Evolutionary conservation across 2,113 vertebrate genomes (phyloP).

Genomic region (Xenotilapia leptura): DNA sequence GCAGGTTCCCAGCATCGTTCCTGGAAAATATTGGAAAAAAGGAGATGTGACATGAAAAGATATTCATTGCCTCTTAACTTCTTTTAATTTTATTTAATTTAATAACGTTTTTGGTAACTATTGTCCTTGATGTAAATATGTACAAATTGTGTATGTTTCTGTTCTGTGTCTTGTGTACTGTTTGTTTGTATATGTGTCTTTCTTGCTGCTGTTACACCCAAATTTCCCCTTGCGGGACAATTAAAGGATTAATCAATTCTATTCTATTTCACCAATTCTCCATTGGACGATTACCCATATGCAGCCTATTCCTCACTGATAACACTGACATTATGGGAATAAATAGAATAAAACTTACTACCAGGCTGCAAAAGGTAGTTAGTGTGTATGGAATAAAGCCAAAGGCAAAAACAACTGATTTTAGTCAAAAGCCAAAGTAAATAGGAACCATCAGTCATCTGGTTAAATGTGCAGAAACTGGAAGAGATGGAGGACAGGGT

Average conservation of each 20-base stretch:
- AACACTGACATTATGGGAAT: neutral
- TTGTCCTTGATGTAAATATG: neutral
- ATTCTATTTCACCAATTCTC: neutral
- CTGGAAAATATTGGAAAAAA: neutral
- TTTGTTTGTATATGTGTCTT: no score
- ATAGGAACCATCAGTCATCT: neutral
- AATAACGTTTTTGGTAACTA: fast-evolving
- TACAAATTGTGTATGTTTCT: neutral
- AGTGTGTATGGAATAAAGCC: neutral
- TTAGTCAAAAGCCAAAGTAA: neutral
- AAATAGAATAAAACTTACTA: neutral
- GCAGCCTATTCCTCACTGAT: neutral
- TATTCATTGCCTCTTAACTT: neutral
- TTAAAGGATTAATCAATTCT: neutral
- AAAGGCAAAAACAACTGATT: neutral
- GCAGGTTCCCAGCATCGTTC: neutral
- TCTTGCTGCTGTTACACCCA: no score
- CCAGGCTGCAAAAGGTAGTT: neutral
- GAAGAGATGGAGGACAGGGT: neutral
- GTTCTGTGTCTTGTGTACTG: neutral
- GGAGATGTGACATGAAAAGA: neutral
- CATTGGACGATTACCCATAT: neutral
- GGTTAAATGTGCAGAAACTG: neutral
- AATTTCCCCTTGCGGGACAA: neutral
- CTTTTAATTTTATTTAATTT: neutral